These are phyloP conservation scores for Myripristis jacobus DNA, from an alignment of 2,797 vertebrate genomes.

Conservation along the genomic window DNA sequence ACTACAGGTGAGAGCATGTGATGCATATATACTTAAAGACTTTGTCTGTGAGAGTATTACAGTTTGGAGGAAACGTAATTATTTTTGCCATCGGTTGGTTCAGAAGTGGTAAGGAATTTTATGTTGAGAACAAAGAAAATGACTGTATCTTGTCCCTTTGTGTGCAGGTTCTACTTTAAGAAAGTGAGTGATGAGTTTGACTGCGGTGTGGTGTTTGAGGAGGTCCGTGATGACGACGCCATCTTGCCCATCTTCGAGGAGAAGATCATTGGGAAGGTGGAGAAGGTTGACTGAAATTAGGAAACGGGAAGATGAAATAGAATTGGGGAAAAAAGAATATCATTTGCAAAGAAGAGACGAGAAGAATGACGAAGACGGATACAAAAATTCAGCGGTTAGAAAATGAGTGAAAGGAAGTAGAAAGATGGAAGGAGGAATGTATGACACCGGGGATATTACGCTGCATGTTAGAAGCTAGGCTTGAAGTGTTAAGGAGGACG, in stretches of 20 bases:
- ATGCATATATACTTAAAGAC: not conserved
- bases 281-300: constrained; percentile 91
- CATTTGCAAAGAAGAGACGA: constrained; percentile 42
- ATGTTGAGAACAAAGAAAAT: not conserved
- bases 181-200: constrained; percentile 97
- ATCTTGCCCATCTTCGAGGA: constrained; percentile 94
- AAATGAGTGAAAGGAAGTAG: constrained; percentile 59
- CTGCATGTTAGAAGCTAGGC: constrained; percentile 44
- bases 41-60: too few species aligned
- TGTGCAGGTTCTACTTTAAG: constrained; percentile 95
- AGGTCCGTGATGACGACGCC: constrained; percentile 92
- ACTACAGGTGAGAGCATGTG: constrained; percentile 88
- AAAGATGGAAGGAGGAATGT: constrained; percentile 62
- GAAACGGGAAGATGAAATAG: constrained; percentile 46
- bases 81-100: not conserved
- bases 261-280: constrained; percentile 96
- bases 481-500: constrained; percentile 50
- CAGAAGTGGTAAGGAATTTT: not conserved
- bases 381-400: constrained; percentile 29
- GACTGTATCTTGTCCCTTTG: not conserved
- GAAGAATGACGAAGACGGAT: constrained; percentile 17
- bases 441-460: constrained; percentile 47
- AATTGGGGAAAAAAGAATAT: constrained; percentile 45
- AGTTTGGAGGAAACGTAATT: too few species aligned
- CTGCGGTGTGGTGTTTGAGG: constrained; percentile 96